Percentiles rank a stretch among this genome's conserved stretches.
These are phyloP conservation scores for Atlantisia rogersi DNA, from an alignment of 2,113 vertebrate genomes.

Conservation along the genomic window DNA sequence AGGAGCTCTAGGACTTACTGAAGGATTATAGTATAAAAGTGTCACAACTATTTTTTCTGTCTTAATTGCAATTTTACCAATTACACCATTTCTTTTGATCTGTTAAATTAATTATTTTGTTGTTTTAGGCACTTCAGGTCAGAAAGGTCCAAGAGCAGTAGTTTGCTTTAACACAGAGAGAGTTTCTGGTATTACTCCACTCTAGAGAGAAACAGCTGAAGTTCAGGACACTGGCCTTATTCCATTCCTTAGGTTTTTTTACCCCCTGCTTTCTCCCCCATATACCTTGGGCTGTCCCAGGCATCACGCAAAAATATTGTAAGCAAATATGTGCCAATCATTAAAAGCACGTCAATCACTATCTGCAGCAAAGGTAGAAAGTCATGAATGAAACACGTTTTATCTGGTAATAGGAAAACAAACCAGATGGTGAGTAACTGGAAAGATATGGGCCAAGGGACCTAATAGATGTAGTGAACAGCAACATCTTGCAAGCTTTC, in stretches of 20 bases:
- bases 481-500: background rate
- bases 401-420: background rate
- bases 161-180: background rate
- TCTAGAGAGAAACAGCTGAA: background rate
- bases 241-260: background rate
- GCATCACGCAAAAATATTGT: background rate
- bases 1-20: background rate
- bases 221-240: background rate
- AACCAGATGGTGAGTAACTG: background rate
- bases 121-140: background rate
- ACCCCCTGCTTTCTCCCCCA: background rate
- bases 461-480: background rate
- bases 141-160: background rate
- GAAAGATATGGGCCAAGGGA: background rate
- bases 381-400: background rate
- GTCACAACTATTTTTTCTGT: background rate
- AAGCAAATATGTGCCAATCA: background rate
- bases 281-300: background rate
- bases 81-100: background rate
- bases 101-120: background rate
- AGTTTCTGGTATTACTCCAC: background rate
- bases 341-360: background rate
- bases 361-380: background rate
- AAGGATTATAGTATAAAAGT: background rate
- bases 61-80: background rate